Evolutionary conservation across 2,797 vertebrate species (phyloP).

Genomic region (Intellagama lesueurii): DNA sequence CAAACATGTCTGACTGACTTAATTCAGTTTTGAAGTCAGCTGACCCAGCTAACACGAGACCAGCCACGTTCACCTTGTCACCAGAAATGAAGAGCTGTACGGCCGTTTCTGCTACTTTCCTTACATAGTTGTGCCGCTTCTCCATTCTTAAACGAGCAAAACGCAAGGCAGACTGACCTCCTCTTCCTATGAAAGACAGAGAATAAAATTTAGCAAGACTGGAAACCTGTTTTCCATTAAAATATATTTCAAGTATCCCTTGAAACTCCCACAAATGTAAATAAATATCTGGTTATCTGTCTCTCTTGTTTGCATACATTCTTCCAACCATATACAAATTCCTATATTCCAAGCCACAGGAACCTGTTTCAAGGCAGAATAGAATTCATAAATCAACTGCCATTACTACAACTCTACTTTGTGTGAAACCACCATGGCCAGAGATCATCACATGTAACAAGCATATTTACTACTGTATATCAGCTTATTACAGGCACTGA

Average conservation of each 20-base stretch:
- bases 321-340: neutral
- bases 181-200: constrained; percentile 85
- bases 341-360: neutral
- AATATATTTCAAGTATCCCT: neutral
- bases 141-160: constrained; percentile 99
- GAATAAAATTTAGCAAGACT: neutral
- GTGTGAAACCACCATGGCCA: neutral
- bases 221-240: neutral
- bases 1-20: constrained; percentile 99
- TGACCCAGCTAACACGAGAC: constrained; percentile 96
- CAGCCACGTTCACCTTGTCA: constrained; percentile 98
- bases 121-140: constrained; percentile 98
- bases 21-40: constrained; percentile 99
- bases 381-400: neutral
- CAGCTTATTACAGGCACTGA: neutral
- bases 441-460: neutral
- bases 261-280: no score
- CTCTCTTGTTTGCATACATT: neutral
- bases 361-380: neutral
- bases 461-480: neutral
- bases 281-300: neutral
- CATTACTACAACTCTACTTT: neutral
- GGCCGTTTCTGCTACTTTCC: constrained; percentile 98
- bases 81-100: constrained; percentile 98
- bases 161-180: constrained; percentile 97